A percentile compares a stretch with the other conserved stretches of the same genome.
Conservation (phyloP, 1,140 invertebrate species). For the Ceratitis capitata region DNA sequence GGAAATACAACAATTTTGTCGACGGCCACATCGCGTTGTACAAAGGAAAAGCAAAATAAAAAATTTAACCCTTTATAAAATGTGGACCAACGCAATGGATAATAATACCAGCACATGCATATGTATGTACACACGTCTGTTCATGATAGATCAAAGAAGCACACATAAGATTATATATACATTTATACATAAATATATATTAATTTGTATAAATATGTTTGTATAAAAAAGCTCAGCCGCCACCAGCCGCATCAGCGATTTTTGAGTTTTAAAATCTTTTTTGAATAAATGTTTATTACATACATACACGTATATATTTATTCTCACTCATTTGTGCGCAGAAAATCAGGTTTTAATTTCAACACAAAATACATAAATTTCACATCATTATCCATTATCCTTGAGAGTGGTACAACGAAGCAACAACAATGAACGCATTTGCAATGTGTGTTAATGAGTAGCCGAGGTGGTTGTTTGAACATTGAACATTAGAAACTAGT, state of each 20-base stretch:
- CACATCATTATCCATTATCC: conserved; percentile 62
- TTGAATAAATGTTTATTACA: background rate
- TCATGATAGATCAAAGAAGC: conserved; percentile 25
- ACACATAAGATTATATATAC: background rate
- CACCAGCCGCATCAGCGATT: background rate
- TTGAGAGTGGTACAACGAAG: conserved; percentile 1
- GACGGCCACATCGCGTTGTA: background rate
- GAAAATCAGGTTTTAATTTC: conserved; percentile 63
- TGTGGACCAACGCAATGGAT: conserved; percentile 23
- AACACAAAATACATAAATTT: conserved; percentile 65
- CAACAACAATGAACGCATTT: background rate
- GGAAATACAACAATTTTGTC: conserved; percentile 31
- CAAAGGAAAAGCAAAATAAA: background rate
- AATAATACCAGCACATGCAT: background rate
- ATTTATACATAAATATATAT: background rate
- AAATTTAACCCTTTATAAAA: conserved; percentile 19
- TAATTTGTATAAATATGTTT: background rate
- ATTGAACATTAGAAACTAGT: background rate
- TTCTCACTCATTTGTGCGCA: conserved; percentile 43
- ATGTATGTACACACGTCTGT: background rate
- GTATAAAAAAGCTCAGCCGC: background rate
- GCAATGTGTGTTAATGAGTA: background rate
- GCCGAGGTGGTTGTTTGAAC: background rate
- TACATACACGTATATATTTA: background rate
- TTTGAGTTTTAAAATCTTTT: background rate